phyloP scores from a whole-genome alignment of 2,888 invertebrate species.

The Cremastinae sp. region DNA sequence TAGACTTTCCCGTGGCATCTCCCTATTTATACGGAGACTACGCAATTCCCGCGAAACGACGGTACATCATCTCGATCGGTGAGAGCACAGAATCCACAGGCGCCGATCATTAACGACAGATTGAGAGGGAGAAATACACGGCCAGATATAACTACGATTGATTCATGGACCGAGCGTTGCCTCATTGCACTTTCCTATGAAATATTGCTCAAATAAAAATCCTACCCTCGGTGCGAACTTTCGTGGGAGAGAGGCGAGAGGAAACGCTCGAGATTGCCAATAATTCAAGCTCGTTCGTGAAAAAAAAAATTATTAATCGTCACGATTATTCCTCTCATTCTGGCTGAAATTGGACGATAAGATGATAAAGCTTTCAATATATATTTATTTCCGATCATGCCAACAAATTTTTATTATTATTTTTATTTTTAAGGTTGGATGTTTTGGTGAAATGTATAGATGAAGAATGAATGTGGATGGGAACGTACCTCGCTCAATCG shows the following conservation, averaged over 20 bases:
- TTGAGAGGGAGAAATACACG: conserved; percentile 29
- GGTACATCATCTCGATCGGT: conserved; percentile 45
- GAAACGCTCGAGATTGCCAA: conserved; percentile 1
- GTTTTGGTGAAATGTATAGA: neutral
- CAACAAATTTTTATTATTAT: no score
- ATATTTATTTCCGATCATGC: no score
- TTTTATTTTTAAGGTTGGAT: neutral
- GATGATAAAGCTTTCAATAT: no score
- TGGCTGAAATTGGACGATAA: no score
- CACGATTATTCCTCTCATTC: no score
- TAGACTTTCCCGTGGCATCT: neutral
- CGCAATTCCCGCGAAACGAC: conserved; percentile 44
- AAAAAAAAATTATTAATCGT: neutral
- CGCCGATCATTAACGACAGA: conserved; percentile 37
- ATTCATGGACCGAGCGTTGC: conserved; percentile 15
- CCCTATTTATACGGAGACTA: conserved; percentile 8
- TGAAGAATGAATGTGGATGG: neutral
- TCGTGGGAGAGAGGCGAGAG: no score
- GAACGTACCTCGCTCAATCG: conserved; percentile 21
- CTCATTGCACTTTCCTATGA: conserved; percentile 18
- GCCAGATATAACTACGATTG: conserved; percentile 26
- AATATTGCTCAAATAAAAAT: conserved; percentile 21
- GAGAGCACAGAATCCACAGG: conserved; percentile 32
- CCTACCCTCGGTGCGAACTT: neutral
- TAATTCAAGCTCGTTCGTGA: neutral